A percentile compares a stretch with the other conserved stretches of the same genome.
phyloP scores from a whole-genome alignment of 2,797 vertebrate species.

The Epinephelus coioides region DNA sequence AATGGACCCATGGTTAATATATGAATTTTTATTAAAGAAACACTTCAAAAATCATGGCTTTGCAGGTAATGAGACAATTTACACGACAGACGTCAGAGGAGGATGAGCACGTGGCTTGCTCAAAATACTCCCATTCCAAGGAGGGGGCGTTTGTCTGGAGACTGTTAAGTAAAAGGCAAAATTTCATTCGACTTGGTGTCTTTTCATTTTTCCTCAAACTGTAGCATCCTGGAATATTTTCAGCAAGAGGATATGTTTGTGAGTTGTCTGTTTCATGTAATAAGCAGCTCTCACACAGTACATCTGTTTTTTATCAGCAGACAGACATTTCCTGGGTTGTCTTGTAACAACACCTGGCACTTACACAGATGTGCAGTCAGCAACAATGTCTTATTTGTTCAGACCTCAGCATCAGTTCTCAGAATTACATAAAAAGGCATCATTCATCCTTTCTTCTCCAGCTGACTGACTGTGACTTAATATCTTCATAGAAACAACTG shows the following conservation, averaged over 20 bases:
- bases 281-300: neutral
- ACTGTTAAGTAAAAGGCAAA: neutral
- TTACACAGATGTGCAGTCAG: neutral
- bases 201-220: neutral
- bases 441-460: neutral
- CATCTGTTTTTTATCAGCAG: neutral
- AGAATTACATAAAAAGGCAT: neutral
- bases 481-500: neutral
- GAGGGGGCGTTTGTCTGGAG: neutral
- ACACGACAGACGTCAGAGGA: neutral
- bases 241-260: neutral
- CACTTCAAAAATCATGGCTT: neutral
- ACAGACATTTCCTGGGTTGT: neutral
- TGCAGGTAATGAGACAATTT: constrained; percentile 5
- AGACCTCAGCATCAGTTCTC: neutral
- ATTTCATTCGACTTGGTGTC: neutral
- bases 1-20: neutral
- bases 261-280: neutral
- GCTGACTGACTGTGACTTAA: neutral
- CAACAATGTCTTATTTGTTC: neutral
- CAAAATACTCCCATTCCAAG: neutral
- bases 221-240: neutral
- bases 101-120: neutral
- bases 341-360: neutral
- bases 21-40: neutral